Evolutionary conservation across 2,888 invertebrate genomes (phyloP).

Genomic region (Eupeodes latifasciatus): DNA sequence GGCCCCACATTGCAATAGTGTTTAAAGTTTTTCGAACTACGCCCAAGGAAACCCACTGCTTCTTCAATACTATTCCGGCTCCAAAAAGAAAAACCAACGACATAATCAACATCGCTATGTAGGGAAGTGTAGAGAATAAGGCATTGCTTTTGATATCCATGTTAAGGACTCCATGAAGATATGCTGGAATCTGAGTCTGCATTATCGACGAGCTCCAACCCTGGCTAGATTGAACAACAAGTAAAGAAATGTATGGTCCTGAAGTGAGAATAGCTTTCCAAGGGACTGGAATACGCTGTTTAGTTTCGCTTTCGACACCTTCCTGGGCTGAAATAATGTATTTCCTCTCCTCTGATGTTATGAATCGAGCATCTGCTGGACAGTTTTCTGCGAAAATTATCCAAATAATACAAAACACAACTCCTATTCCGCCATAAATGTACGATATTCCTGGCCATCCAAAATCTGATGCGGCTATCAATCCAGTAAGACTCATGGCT

Average conservation of each 20-base stretch:
- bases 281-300: slow-evolving; percentile 85
- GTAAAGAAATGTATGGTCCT: slow-evolving; percentile 86
- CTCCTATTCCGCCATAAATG: slow-evolving; percentile 84
- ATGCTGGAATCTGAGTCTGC: slow-evolving; percentile 87
- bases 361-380: slow-evolving; percentile 85
- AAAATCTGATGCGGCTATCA: slow-evolving; percentile 85
- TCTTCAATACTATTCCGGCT: slow-evolving; percentile 84
- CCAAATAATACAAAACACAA: slow-evolving; percentile 85
- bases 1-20: slow-evolving; percentile 83
- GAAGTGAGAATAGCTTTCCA: slow-evolving; percentile 88
- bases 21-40: slow-evolving; percentile 80
- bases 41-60: slow-evolving; percentile 81
- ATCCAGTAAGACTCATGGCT: slow-evolving; percentile 86
- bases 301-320: slow-evolving; percentile 74
- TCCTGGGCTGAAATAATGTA: slow-evolving; percentile 84
- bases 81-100: slow-evolving; percentile 84
- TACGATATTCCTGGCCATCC: slow-evolving; percentile 88
- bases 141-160: slow-evolving; percentile 86
- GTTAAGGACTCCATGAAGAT: slow-evolving; percentile 87
- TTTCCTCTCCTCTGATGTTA: slow-evolving; percentile 85
- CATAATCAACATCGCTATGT: slow-evolving; percentile 84
- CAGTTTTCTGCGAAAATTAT: slow-evolving; percentile 85
- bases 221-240: slow-evolving; percentile 85
- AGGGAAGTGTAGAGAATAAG: slow-evolving; percentile 85
- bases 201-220: slow-evolving; percentile 90